Percentiles rank a stretch among this genome's conserved stretches.
Conservation (phyloP, 2,113 vertebrate genomes). For the Plestiodon gilberti region DNA sequence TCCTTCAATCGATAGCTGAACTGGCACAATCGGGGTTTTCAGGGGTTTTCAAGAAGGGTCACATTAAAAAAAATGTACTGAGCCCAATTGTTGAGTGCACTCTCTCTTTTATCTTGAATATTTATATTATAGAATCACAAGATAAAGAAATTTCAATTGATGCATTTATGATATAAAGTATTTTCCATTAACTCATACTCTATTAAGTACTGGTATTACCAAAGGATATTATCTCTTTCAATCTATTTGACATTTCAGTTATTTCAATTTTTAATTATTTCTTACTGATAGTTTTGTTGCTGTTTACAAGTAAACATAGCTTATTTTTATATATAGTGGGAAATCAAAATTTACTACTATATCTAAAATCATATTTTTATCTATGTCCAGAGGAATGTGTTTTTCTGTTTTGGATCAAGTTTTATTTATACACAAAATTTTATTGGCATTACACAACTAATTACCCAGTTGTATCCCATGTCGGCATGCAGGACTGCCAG, state of each 20-base stretch:
- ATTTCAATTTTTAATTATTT: rapidly evolving
- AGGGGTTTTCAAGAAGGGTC: no score
- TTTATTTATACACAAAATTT: not conserved
- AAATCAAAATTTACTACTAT: no score
- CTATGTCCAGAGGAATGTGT: not conserved
- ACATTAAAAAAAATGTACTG: no score
- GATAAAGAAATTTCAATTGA: not conserved
- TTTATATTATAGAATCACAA: not conserved
- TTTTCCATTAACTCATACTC: not conserved
- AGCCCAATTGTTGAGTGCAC: not conserved
- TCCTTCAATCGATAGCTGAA: not conserved
- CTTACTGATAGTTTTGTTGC: not conserved
- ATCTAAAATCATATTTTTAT: no score
- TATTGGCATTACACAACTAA: not conserved
- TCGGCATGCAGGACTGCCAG: no score
- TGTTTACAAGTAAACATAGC: rapidly evolving
- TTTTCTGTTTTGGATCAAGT: not conserved
- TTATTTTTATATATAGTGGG: rapidly evolving
- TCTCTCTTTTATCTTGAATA: not conserved
- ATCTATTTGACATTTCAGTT: not conserved
- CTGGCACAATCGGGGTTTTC: not conserved
- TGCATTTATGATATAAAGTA: not conserved
- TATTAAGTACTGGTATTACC: no score
- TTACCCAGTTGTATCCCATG: no score
- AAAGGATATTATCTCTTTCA: not conserved